These are phyloP conservation scores for Syrrhaptes paradoxus DNA, from an alignment of 2,113 vertebrate genomes.

Conservation along the genomic window DNA sequence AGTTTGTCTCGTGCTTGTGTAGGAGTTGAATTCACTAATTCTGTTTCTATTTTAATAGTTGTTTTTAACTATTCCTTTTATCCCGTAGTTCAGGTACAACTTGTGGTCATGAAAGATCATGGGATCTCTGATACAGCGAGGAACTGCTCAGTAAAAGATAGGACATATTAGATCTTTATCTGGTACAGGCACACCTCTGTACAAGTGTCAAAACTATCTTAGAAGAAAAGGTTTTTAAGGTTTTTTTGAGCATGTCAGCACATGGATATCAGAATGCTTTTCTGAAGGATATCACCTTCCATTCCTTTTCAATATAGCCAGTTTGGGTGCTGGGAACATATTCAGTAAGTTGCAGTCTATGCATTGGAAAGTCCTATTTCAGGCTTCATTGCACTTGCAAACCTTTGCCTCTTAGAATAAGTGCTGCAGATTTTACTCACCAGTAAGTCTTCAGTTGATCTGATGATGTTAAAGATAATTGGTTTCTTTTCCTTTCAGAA, in stretches of 20 bases:
- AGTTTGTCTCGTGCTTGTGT: not conserved
- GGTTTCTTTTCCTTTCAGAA: not conserved
- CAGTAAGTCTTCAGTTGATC: not conserved
- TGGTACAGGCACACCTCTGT: not conserved
- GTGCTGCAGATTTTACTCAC: not conserved
- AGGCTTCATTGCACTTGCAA: not conserved
- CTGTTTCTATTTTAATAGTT: not conserved
- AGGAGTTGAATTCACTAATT: not conserved
- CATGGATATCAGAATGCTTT: not conserved
- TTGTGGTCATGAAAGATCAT: not conserved
- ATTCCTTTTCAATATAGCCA: not conserved
- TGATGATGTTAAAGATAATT: not conserved
- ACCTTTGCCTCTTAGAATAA: not conserved
- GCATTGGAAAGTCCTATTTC: not conserved
- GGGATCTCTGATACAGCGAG: not conserved
- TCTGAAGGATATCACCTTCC: not conserved
- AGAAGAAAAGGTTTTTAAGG: not conserved
- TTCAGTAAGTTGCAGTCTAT: not conserved
- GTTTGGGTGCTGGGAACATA: not conserved
- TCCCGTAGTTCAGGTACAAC: rapidly evolving
- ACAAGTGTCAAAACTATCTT: not conserved
- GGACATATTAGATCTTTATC: not conserved
- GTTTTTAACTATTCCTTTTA: not conserved
- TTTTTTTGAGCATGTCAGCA: not conserved
- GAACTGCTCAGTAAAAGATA: not conserved